Base-by-base conservation (phyloP, 2,888 invertebrate species). In the Sturmia bella region DNA sequence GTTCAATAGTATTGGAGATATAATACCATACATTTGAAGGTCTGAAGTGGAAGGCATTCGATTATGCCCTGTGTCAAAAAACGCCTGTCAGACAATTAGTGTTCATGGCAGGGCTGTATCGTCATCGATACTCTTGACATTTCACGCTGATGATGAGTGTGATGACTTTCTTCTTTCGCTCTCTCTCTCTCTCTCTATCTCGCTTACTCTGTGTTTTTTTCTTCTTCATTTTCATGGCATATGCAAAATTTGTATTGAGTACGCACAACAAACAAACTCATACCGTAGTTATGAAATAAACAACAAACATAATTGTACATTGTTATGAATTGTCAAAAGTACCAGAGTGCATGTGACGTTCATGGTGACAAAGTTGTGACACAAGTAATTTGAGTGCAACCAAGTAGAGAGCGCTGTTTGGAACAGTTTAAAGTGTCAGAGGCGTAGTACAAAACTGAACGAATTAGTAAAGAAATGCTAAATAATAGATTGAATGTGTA, bases 291-390 rank as follows among this genome's bases (percentile, higher is more conserved):
- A 13, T 7, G 17, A 11, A 57, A 1, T 13, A 17, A 17, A 27
- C 17, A 19, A 52, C 64, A 12, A n/a, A 27, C 27, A 52, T 39
- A 54, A 19, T 15, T 6, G 19, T 13, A 56, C 19, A 19, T 69
- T 48, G 73, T 32, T 77, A 48, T 77, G 48, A 39, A 32, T 73
- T 79, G 64, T 27, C 57, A 64, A 70, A 74, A 43, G 63, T 74
- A 66, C 69, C 56, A 63, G 66, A 75, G 37, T 82, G 78, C 74
- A 78, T 75, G 70, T 75, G 82, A 78, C 74, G 54, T 82, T 82
- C 74, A 78, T 82, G 56, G 82, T 82, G 82, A 78, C 78, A 82
- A 82, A 82, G 78, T 82, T 82, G 72, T 82, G 82, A 82, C 75
- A 74, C 70, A 75, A 78, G 70, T 70, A 75, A 82, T 82, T 82